Evolutionary conservation across 2,113 vertebrate genomes (phyloP).

Genomic region (Eublepharis macularius): DNA sequence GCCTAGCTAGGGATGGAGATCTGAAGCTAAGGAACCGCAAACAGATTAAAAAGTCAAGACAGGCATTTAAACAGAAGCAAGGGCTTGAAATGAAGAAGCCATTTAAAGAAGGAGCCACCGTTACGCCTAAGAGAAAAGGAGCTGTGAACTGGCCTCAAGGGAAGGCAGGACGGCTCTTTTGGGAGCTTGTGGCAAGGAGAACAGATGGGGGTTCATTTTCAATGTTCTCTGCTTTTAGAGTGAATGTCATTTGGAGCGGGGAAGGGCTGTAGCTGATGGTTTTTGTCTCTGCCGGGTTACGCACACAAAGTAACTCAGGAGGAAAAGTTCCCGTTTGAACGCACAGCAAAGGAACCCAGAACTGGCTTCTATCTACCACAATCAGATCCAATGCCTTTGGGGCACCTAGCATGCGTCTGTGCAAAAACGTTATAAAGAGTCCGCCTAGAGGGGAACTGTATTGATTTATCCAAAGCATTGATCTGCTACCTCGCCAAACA

Average conservation of each 20-base stretch:
- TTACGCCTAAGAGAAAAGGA: too few species aligned
- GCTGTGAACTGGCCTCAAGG: background rate
- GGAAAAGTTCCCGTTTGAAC: background rate
- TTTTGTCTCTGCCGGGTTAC: slow-evolving; percentile 21
- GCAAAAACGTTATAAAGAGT: too few species aligned
- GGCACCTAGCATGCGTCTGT: too few species aligned
- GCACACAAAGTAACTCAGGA: slow-evolving; percentile 19
- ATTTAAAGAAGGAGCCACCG: background rate
- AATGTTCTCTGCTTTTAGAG: background rate
- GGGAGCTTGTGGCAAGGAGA: background rate
- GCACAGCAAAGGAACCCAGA: slow-evolving; percentile 18
- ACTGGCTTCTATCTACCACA: too few species aligned
- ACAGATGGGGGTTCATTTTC: background rate
- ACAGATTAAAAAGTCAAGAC: too few species aligned
- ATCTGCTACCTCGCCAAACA: too few species aligned
- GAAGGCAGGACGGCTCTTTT: background rate
- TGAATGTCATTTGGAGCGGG: background rate
- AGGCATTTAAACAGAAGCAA: too few species aligned
- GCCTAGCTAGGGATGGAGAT: too few species aligned
- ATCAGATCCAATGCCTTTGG: too few species aligned
- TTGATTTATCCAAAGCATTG: too few species aligned
- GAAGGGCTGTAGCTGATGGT: background rate
- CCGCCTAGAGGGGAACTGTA: too few species aligned
- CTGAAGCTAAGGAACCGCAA: too few species aligned
- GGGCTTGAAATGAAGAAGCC: background rate